A percentile compares a stretch with the other conserved stretches of the same genome.
These are phyloP conservation scores for Dryococelus australis DNA, from an alignment of 2,888 invertebrate genomes.

Conservation along the genomic window DNA sequence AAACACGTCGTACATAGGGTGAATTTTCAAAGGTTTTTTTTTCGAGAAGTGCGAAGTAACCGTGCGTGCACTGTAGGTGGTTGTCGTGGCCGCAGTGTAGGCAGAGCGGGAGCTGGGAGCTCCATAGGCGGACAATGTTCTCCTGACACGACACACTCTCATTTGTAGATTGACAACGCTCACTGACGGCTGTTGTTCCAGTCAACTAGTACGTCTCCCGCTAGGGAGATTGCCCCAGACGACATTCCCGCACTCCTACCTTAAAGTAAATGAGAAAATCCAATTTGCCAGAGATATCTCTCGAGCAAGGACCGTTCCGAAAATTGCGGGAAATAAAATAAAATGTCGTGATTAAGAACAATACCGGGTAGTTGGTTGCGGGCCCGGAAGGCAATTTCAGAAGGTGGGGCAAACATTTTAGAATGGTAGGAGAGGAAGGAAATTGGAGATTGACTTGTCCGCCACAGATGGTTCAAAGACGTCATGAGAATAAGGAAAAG, in stretches of 20 bases:
- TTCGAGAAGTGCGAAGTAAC: no score
- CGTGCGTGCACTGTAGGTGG: no score
- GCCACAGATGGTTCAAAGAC: constrained; percentile 16
- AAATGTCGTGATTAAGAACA: constrained; percentile 16
- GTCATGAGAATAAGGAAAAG: background rate
- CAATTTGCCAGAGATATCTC: constrained; percentile 16
- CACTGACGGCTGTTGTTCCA: background rate
- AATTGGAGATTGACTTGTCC: constrained; percentile 16
- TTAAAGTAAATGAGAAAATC: background rate
- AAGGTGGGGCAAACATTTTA: constrained; percentile 1
- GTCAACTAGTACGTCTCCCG: background rate
- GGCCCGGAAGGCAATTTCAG: background rate
- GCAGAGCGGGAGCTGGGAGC: background rate
- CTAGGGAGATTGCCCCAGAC: background rate
- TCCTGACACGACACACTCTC: constrained; percentile 7
- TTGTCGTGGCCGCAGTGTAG: no score
- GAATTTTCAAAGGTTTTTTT: no score
- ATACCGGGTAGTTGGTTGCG: constrained; percentile 2
- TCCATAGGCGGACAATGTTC: background rate
- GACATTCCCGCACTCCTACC: background rate
- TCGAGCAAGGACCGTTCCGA: background rate
- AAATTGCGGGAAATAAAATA: constrained; percentile 9
- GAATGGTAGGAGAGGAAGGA: constrained; percentile 4
- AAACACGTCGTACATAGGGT: no score
- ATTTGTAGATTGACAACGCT: background rate